A percentile compares a stretch with the other conserved stretches of the same genome.
phyloP scores from a whole-genome alignment of 2,888 invertebrate genomes.

The Periphyllus acericola region DNA sequence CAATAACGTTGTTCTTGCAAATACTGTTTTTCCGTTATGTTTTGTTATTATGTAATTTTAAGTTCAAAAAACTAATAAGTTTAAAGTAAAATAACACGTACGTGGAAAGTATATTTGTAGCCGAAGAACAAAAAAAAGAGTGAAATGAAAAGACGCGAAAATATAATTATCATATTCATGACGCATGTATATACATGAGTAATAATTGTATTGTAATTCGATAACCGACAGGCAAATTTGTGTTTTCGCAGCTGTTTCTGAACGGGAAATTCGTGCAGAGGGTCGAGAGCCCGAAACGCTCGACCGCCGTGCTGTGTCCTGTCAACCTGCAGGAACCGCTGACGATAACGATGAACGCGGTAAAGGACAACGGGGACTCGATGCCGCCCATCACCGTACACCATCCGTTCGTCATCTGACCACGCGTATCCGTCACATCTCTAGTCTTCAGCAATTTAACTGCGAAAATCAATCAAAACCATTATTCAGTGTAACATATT shows the following conservation, averaged over 20 bases:
- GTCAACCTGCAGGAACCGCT: conserved; percentile 63
- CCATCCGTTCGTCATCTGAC: conserved; percentile 62
- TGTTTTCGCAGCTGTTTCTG: conserved; percentile 63
- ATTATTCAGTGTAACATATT: conserved; percentile 4
- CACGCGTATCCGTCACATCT: not conserved
- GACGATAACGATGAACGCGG: conserved; percentile 64
- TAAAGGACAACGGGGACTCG: conserved; percentile 62
- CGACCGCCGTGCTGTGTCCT: conserved; percentile 64
- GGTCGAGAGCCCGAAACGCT: conserved; percentile 63
- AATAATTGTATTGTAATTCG: not conserved
- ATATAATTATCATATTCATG: no score
- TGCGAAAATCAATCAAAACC: conserved; percentile 47
- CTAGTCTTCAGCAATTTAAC: conserved; percentile 47
- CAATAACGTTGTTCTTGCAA: no score
- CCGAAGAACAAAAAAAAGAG: no score
- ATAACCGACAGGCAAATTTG: not conserved
- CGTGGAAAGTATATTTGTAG: no score
- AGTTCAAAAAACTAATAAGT: no score
- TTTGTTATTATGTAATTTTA: no score
- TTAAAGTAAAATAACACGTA: no score
- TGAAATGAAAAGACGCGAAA: not conserved
- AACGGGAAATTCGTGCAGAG: conserved; percentile 64
- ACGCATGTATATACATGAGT: not conserved
- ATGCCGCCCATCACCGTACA: conserved; percentile 63
- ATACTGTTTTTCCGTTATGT: no score